Base-by-base conservation (phyloP, 2,888 invertebrate genomes). In the Macrostomum cliftonense region DNA sequence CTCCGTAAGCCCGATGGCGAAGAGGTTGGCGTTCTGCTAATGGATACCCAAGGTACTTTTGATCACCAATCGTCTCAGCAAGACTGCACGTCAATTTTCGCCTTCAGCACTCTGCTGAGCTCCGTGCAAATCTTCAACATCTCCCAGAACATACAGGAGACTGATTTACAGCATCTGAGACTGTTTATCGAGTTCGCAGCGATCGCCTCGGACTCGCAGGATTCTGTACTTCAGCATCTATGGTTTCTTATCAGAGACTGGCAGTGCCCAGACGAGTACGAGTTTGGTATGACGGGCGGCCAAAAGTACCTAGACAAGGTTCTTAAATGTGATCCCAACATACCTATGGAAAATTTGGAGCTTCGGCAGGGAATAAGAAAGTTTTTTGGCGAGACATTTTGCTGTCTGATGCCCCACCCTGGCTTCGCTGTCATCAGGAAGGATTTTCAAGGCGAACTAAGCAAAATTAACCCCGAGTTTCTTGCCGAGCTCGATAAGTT, bases 151-250 rank as follows among this genome's bases (percentile, higher is more conserved):
- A 87, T 95, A 50, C 91, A 95, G 69, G 95, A 95, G 68, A 93
- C 97, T 68, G 91, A 97, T 70, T 72, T 95, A 46, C 93, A 95
- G 68, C 89, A 93, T 72, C 74, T 69, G 28, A 68, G 84, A 80
- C 71, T 97, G 48, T 99, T 99, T 73, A 95, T 95, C 42, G 95
- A 97, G 68, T 99, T 99, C 72, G 97, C 97, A 1, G 78, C 91
- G 49, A 74, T 97, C 57, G 97, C 95, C 12, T 73, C 91, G 56
- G 88, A 89, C 80, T 83, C 52, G 83, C 85, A 4, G 81, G 83
- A 52, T 83, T 83, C 1, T 81, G 82, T 55, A 86, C 83, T 74
- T 58, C 73, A 53, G 49, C 20, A 48, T 43, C 45, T 56, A 16
- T 47, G 52, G 47, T 71, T 71, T 56, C 59, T 71, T 39, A 65